A percentile compares a stretch with the other conserved stretches of the same genome.
phyloP scores from a whole-genome alignment of 1,140 invertebrate species.

The Drosophila hydei region DNA sequence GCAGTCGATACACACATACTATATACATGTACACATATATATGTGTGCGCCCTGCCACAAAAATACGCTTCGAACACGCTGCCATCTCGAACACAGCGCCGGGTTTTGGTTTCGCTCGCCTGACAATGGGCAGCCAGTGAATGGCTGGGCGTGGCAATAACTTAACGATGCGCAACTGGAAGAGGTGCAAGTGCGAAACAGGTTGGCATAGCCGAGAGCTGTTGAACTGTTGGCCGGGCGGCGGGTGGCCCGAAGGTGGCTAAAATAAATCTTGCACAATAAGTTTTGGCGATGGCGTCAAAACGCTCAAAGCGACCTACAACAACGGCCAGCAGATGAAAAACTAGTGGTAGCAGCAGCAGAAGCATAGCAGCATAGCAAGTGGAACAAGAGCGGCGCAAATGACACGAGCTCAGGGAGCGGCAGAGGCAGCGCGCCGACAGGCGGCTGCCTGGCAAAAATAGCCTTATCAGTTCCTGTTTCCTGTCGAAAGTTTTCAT shows the following conservation, averaged over 20 bases:
- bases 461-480: conserved; percentile 83
- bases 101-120: background rate
- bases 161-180: conserved; percentile 71
- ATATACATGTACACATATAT: background rate
- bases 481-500: conserved; percentile 84
- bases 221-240: background rate
- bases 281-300: conserved; percentile 61
- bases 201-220: conserved; percentile 14
- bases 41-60: too few species aligned
- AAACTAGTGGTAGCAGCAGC: background rate
- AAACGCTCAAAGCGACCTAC: conserved; percentile 62
- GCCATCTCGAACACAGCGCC: background rate
- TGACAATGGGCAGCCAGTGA: conserved; percentile 23
- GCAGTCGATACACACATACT: too few species aligned
- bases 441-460: conserved; percentile 70
- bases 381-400: conserved; percentile 54
- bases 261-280: conserved; percentile 75
- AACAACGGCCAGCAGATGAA: background rate
- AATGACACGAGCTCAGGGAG: conserved; percentile 64
- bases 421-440: conserved; percentile 24
- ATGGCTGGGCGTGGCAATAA: conserved; percentile 58
- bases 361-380: conserved; percentile 18
- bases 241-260: background rate
- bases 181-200: conserved; percentile 24
- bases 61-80: background rate